Evolutionary conservation across 2,113 vertebrate genomes (phyloP), one percentile per base, ranked within the genome.

Genomic region (Takifugu bimaculatus): DNA sequence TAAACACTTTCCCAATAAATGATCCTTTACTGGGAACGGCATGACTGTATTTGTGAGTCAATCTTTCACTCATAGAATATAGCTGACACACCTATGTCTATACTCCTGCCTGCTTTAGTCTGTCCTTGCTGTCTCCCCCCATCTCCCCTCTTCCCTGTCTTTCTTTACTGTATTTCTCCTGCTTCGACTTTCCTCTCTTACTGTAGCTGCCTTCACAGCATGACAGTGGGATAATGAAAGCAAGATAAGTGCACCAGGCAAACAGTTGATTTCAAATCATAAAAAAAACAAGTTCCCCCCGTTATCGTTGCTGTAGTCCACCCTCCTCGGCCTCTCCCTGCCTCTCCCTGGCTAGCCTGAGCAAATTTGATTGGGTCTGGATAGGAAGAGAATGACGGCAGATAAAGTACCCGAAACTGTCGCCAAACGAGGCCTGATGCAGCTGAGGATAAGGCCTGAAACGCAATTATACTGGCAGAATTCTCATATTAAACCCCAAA

Each of bases 361-460:
- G 86, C 84, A 89, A 87, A 89, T 88, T 84, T 90, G 90, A 92
- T 90, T 90, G 87, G 84, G 74, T 82, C 74, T 47, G 79, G 87
- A 91, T 89, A 90, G 81, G 76, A 62, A 82, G 75, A 87, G 89
- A 91, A 89, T 85, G 85, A 80, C 85, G 81, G 73, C 70, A 83
- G 90, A 92, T 90, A 92, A 91, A 86, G 61, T 76, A n/a, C 80
- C 66, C 50, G 78, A 84, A 90, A 87, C 84, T 88, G 88, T 88
- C 69, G 87, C 72, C 84, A 83, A 90, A 88, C 69, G 73, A 85
- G 79, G 75, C 72, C 85, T 70, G 88, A 92, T 92, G 84, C 83
- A 81, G 87, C 77, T 25, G 50, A 57, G 85, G 90, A 92, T 92
- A 90, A 92, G 82, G 74, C 60, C 71, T 26, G 59, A 87, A 84